phyloP scores from a whole-genome alignment of 2,113 vertebrate species.

The Narcine bancroftii region DNA sequence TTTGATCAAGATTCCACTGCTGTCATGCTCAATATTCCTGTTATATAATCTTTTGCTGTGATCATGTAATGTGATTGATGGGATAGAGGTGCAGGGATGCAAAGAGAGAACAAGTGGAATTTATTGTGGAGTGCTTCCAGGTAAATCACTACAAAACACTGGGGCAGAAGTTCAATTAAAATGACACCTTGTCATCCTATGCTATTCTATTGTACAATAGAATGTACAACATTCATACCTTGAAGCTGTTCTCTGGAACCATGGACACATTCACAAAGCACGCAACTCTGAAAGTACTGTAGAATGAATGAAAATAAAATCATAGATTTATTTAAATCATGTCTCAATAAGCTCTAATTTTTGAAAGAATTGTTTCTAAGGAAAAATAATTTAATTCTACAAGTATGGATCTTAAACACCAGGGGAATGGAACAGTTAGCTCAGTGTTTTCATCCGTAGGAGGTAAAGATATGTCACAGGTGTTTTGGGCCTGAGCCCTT shows the following conservation, averaged over 20 bases:
- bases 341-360: not conserved
- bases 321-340: not conserved
- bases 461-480: no score
- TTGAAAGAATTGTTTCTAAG: not conserved
- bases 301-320: not conserved
- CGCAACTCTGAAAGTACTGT: not conserved
- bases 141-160: not conserved
- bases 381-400: not conserved
- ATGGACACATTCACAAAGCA: not conserved
- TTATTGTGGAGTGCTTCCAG: not conserved
- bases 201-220: not conserved
- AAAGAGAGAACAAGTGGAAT: not conserved
- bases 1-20: not conserved
- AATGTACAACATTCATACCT: not conserved
- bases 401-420: not conserved
- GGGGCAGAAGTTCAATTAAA: not conserved
- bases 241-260: not conserved
- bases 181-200: not conserved
- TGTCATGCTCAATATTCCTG: no score
- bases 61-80: no score
- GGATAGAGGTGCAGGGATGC: no score
- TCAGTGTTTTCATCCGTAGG: no score
- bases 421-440: not conserved
- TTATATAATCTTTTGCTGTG: no score
- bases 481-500: no score